Base-by-base conservation (phyloP, 2,113 vertebrate genomes). In the Coreoperca whiteheadi region DNA sequence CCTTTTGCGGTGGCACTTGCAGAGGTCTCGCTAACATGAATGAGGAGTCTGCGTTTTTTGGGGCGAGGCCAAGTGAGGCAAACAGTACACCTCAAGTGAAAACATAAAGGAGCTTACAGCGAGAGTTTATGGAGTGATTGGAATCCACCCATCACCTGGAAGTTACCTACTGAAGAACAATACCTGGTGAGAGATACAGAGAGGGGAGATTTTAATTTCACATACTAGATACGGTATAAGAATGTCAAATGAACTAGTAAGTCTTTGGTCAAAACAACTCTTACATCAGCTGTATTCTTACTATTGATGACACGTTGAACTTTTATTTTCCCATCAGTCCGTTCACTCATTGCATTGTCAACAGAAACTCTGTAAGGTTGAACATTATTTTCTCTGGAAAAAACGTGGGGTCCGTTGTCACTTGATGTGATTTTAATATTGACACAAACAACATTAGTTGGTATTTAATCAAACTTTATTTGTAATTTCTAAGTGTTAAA, bases 131-230 rank as follows among this genome's bases (percentile, higher is more conserved):
- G 95, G 79, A 99, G 96, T 46, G 96, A 93, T 32, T 93, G 94
- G 93, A 99, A 99, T 93, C 98, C 98, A 87, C 97, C 97, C 97
- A 99, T 99, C 41, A 99, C 98, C 0, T 97, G 91, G 85, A 99
- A 98, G 91, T 98, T 96, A 56, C 96, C 97, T 46, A 98, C 81
- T 69, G 97, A 95, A 43, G 81, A 94, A 71, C 96, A 98, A 92
- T 98, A 99, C 90, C 98, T 99, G 83, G 34, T 93, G 77, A 93
- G 61, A 71, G 34, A 60, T 25, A 53, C 1, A 68, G 30, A 69
- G 20, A 51, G 4, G 50, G 48, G 28, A 66, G 12, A 63, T 68
- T 59, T 60, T 51, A 57, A 37, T 20, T 46, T 46, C 46, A 76
- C 9, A 25, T 8, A 20, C 34, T 37, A 0, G n/a, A 74, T n/a